phyloP scores from a whole-genome alignment of 2,888 invertebrate species.

The Rhyacophila evoluta region DNA sequence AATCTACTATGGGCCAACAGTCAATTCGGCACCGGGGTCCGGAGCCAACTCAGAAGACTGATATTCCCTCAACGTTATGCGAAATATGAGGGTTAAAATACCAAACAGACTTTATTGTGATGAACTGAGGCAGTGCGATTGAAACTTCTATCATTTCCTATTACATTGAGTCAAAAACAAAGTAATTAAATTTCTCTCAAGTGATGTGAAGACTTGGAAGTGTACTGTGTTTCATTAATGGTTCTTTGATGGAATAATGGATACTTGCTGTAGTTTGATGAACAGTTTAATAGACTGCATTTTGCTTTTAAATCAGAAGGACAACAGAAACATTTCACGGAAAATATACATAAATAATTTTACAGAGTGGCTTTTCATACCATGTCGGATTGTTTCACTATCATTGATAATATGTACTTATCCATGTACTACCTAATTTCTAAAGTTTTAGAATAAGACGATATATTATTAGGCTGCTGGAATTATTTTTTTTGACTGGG shows the following conservation, averaged over 20 bases:
- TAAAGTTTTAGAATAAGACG: too few relatives aligned
- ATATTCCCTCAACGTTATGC: constrained; percentile 56
- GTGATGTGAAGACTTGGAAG: neutral
- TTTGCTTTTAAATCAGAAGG: neutral
- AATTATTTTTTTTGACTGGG: too few relatives aligned
- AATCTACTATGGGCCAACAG: constrained; percentile 92
- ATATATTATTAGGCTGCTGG: too few relatives aligned
- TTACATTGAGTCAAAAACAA: neutral
- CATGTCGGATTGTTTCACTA: too few relatives aligned
- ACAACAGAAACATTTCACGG: neutral
- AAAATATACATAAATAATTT: neutral
- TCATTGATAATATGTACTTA: too few relatives aligned
- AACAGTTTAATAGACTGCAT: neutral
- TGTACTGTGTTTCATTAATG: neutral
- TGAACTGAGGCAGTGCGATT: constrained; percentile 42
- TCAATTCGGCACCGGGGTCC: constrained; percentile 63
- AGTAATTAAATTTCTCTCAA: neutral
- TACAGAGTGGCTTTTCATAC: neutral
- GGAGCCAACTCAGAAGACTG: constrained; percentile 68
- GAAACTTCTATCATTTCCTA: neutral
- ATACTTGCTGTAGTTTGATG: neutral
- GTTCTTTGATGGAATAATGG: neutral
- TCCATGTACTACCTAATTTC: too few relatives aligned
- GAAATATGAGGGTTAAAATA: constrained; percentile 28
- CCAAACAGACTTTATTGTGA: constrained; percentile 33